Evolutionary conservation across 2,113 vertebrate species (phyloP), one percentile per base, ranked within the genome.

Genomic region (Mormyrus iriodes): DNA sequence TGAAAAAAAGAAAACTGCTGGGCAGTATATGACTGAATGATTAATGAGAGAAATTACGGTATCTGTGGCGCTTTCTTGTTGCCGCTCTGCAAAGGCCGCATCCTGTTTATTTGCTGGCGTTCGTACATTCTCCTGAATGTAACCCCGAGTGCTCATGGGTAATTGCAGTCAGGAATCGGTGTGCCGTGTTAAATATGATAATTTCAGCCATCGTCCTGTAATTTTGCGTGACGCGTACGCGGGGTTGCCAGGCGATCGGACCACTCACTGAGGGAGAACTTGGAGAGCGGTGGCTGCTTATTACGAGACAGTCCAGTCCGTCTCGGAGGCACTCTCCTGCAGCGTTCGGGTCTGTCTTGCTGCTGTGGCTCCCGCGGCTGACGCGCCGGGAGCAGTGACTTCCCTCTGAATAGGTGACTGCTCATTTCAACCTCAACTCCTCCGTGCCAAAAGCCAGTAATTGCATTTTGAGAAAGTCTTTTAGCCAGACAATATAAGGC

Each of bases 391-490:
- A 91, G 91, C 93, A 90, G 91, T 93, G 93, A 95, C 93, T 95
- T 94, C 95, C 94, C 93, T 94, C 92, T 95, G 95, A 94, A 95
- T 94, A 95, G 95, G 94, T 93, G 94, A 94, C 94, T 94, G 93
- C 93, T 94, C 94, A 94, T 95, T 94, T 94, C 93, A 61, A 92
- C 91, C 92, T 89, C 91, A 92, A 93, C 91, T 93, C 91, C 91
- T 84, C 79, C 86, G 90, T 94, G 94, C 91, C 92, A 95, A 95
- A 95, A 95, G 95, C 94, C 95, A 95, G 93, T 95, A 95, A 96
- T 95, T 95, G 94, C 94, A 93, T 95, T 94, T 95, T 91, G 90
- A 91, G 91, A 93, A 90, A 92, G n/a, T 58, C 92, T 93, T 94
- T 94, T 91, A 92, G 92, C 93, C 94, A 93, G 93, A 92, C 92